Evolutionary conservation across 2,888 invertebrate species (phyloP).

Genomic region (Diaprepes abbreviatus): DNA sequence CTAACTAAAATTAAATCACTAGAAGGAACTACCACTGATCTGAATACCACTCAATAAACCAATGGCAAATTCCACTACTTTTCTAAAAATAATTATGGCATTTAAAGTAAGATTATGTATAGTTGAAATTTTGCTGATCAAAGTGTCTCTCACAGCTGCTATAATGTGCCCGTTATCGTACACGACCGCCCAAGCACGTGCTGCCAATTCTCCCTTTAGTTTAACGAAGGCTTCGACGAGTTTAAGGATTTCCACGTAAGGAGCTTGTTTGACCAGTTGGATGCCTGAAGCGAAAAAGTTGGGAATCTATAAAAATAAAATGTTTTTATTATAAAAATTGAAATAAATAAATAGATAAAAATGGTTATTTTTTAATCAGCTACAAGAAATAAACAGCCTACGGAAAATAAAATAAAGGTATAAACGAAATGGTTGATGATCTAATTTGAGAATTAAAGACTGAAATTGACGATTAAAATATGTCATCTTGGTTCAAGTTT

Average conservation of each 20-base stretch:
- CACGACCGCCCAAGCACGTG: slow-evolving; percentile 30
- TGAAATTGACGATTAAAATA: no score
- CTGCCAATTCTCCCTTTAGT: slow-evolving; percentile 45
- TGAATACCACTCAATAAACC: no score
- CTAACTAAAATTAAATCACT: no score
- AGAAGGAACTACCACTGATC: no score
- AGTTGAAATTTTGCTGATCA: slow-evolving; percentile 38
- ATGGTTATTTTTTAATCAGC: no score
- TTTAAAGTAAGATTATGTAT: slow-evolving; percentile 46
- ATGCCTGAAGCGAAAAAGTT: slow-evolving; percentile 1
- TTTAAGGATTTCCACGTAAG: slow-evolving; percentile 46
- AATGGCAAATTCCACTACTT: slow-evolving; percentile 44
- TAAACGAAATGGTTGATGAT: no score
- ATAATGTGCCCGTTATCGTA: slow-evolving; percentile 44
- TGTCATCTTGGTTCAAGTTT: no score
- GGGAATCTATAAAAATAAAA: slow-evolving; percentile 27
- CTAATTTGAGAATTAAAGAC: no score
- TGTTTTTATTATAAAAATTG: no score
- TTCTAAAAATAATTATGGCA: slow-evolving; percentile 39
- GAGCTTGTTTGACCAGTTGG: slow-evolving; percentile 27
- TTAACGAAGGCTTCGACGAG: slow-evolving; percentile 42
- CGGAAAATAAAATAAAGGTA: no score
- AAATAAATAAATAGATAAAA: no score
- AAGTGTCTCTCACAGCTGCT: slow-evolving; percentile 41
- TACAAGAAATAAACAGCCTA: no score